Conservation (phyloP, 2,888 invertebrate species). For the Calameuta pallipes region DNA sequence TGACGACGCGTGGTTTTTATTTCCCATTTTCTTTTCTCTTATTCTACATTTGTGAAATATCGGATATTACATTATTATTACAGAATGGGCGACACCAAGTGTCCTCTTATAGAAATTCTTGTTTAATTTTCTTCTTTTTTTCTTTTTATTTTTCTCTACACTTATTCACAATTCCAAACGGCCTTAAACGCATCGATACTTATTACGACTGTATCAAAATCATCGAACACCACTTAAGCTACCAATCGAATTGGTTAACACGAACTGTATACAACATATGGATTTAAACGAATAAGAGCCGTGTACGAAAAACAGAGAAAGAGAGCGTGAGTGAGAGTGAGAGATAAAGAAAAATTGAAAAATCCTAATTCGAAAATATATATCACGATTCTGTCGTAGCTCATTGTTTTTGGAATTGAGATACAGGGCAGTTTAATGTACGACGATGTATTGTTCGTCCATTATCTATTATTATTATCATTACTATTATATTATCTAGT, state of each 20-base stretch:
- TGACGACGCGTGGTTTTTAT: neutral
- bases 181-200: slow-evolving; percentile 4
- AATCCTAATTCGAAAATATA: neutral
- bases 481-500: neutral
- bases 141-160: neutral
- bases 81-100: neutral
- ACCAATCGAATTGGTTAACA: neutral
- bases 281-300: neutral
- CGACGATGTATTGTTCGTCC: neutral
- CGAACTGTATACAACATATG: neutral
- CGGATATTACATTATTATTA: neutral
- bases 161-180: neutral
- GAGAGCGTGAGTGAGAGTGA: neutral
- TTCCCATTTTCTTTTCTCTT: neutral
- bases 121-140: neutral
- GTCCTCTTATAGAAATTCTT: neutral
- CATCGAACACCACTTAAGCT: neutral
- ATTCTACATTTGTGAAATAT: neutral
- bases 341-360: neutral
- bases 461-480: neutral
- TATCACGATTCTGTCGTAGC: neutral
- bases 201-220: neutral
- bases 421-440: neutral
- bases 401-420: neutral
- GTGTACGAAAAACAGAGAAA: neutral